Base-by-base conservation (phyloP, 2,888 invertebrate genomes). In the Oscheius sp. region DNA sequence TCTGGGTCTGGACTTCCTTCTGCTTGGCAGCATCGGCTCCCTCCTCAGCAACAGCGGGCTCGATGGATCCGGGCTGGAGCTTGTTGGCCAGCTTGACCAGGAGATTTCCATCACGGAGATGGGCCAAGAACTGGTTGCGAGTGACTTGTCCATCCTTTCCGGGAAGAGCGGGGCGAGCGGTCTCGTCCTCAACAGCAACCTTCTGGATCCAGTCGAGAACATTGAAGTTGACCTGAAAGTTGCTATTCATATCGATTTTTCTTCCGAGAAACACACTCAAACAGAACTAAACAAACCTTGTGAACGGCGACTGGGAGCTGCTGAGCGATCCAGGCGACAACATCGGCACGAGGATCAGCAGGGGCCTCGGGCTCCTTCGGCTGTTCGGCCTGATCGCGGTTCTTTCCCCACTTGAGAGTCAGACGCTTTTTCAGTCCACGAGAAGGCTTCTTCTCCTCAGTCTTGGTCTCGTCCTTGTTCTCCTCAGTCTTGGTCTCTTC, bases 221-320 rank as follows among this genome's bases (percentile, higher is more conserved):
- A 66, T 76, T 77, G 81, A 83, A 80, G 83, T 86, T 86, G 74
- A 83, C 84, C 85, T 85, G 73, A 72, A 29, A 60, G 2, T 13
- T n/a, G 53, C 53, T 3, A 53, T 53, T 53, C 11, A n/a, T 53
- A 21, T 53, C 2, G 21, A 53, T 53, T 53, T 53, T 53, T 53
- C 50, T 13, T 7, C 50, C 50, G 21, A 3, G 21, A 11, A 53
- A 53, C 2, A 53, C 53, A 53, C 13, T 11, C 53, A 53, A 13
- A n/a, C n/a, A 55, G 21, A 2, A 21, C 1, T 9, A 55, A 50
- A 62, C 77, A 62, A 32, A 84, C 86, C 82, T 87, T 87, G 79
- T 87, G 87, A 37, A 85, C 84, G 63, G 86, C 87, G 59, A 76
- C 80, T n/a, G 86, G 84, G 62, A 84, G 85, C 78, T 86, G 86